Base-by-base conservation (phyloP, 2,113 vertebrate species). In the Periophthalmodon schlosseri region DNA sequence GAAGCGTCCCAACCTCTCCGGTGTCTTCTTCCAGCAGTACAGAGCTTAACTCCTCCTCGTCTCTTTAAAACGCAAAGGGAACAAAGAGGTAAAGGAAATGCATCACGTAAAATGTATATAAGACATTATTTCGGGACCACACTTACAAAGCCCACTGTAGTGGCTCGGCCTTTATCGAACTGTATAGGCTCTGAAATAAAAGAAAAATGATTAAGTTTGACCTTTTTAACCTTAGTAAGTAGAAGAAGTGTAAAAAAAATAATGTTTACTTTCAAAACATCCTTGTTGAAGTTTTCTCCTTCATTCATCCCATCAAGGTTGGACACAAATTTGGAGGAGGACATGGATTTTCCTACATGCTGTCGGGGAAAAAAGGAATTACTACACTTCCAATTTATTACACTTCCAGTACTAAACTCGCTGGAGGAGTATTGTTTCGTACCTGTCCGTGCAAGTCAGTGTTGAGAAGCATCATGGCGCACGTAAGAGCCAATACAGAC, bases 261-360 rank as follows among this genome's bases (percentile, higher is more conserved):
- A 3, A 5, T 0, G 4, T 0, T 24, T 90, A 97, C 96, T 92
- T 97, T 98, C 9, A 98, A 83, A 74, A 94, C 84, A 18, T 96
- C 95, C 78, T 95, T 95, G 80, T 79, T 93, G 91, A 97, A 98
- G 89, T 94, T 95, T 44, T 76, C 77, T 0, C 92, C 95, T 0
- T 96, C 94, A n/a, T 90, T 94, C 92, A 98, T 94, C 60, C 94
- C 94, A 0, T 95, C 92, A 70, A 98, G 89, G 83, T 98, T 98
- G 86, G 88, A 93, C 49, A 98, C 91, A 78, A 98, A 98, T 23
- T 93, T 92, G 39, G 94, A 88, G 3, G 91, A 87, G 5, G 93
- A 94, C 96, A 98, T 98, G 83, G 92, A 89, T 74, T 96, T 97
- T n/a, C 96, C 96, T 0, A 96, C 93, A 71, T 96, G 95, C 96